A percentile compares a stretch with the other conserved stretches of the same genome.
Conservation (phyloP, 2,888 invertebrate genomes). For the Pseudolycoriella hygida region DNA sequence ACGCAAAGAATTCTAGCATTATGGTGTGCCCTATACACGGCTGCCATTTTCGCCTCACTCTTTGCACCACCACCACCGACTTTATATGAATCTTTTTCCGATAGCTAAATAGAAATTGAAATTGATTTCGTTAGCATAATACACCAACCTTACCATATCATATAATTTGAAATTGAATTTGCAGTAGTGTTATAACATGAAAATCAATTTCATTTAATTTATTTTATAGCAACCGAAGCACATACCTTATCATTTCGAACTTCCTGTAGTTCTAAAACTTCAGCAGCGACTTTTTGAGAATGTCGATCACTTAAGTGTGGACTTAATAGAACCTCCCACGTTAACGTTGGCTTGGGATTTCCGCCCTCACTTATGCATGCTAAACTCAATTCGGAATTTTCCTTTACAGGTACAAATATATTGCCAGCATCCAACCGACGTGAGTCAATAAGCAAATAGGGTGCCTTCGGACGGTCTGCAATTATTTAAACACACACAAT, state of each 20-base stretch:
- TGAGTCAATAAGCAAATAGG: constrained; percentile 74
- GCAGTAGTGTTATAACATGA: neutral
- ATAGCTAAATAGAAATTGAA: neutral
- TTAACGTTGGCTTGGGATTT: constrained; percentile 43
- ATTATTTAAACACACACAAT: neutral
- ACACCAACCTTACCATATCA: no score
- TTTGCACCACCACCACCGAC: constrained; percentile 29
- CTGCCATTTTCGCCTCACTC: constrained; percentile 48
- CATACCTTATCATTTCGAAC: constrained; percentile 26
- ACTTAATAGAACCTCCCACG: constrained; percentile 28
- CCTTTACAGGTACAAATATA: constrained; percentile 72
- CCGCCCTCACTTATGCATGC: constrained; percentile 77
- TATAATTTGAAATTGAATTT: neutral
- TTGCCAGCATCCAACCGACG: constrained; percentile 70
- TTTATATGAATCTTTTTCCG: constrained; percentile 20
- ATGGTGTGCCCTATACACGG: constrained; percentile 68
- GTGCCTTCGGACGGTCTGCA: constrained; percentile 65
- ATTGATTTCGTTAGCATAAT: neutral
- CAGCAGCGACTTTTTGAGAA: constrained; percentile 33
- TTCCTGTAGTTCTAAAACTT: constrained; percentile 28
- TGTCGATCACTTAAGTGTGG: constrained; percentile 41
- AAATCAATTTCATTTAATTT: no score
- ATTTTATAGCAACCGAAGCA: neutral
- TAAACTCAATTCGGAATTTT: constrained; percentile 64
- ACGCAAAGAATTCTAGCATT: constrained; percentile 71